These are phyloP conservation scores for Lampropteryx suffumata DNA, from an alignment of 2,888 invertebrate genomes.

Conservation along the genomic window DNA sequence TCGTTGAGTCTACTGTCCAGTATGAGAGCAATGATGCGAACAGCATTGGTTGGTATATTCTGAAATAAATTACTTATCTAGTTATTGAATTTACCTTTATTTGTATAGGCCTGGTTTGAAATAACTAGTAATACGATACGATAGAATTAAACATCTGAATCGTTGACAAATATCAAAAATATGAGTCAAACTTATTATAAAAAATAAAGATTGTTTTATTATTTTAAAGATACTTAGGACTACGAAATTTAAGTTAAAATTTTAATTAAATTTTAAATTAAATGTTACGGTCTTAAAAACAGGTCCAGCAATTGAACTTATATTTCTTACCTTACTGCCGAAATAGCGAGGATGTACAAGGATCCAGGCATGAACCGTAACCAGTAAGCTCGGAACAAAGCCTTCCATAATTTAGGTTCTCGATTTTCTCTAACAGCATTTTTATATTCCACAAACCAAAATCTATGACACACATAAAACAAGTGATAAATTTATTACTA, in stretches of 20 bases:
- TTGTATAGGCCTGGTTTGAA: too few species aligned
- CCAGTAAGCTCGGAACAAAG: slow-evolving; percentile 82
- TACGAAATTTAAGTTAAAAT: too few species aligned
- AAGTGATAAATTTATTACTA: neutral
- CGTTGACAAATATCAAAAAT: too few species aligned
- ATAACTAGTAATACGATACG: too few species aligned
- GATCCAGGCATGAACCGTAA: slow-evolving; percentile 81
- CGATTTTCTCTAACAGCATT: slow-evolving; percentile 61
- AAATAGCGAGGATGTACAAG: slow-evolving; percentile 74
- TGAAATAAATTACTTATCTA: slow-evolving; percentile 39
- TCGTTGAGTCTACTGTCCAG: slow-evolving; percentile 69
- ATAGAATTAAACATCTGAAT: too few species aligned
- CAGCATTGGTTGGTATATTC: slow-evolving; percentile 79
- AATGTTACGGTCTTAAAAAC: too few species aligned
- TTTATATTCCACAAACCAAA: slow-evolving; percentile 62
- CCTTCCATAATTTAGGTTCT: slow-evolving; percentile 82
- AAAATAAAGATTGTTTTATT: too few species aligned
- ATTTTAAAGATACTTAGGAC: too few species aligned
- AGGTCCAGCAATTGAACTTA: neutral
- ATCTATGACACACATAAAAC: neutral
- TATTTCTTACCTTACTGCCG: slow-evolving; percentile 73
- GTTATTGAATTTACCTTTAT: slow-evolving; percentile 50
- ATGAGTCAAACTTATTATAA: too few species aligned
- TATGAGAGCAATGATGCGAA: slow-evolving; percentile 77
- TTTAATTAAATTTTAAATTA: too few species aligned